Evolutionary conservation across 2,113 vertebrate species (phyloP).

Genomic region (Plecturocebus donacophilus): DNA sequence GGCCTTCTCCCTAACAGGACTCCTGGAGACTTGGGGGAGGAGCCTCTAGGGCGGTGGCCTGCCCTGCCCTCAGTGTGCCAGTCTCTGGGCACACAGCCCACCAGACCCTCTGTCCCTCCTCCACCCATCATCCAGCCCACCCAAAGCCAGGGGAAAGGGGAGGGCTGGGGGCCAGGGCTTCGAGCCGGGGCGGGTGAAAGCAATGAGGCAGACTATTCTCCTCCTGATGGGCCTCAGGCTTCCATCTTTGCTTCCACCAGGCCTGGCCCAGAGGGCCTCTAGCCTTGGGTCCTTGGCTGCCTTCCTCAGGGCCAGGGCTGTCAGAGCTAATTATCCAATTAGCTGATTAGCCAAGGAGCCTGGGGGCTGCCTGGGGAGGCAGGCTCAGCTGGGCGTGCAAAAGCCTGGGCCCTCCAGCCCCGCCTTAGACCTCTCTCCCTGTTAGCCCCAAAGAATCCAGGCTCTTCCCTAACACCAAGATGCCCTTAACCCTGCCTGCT

Average conservation of each 20-base stretch:
- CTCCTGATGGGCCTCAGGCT: neutral
- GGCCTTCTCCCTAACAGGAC: slow-evolving; percentile 26
- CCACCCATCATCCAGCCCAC: neutral
- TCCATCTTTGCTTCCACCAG: slow-evolving; percentile 24
- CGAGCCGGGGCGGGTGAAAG: neutral
- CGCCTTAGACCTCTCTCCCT: neutral
- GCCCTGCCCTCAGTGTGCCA: slow-evolving; percentile 27
- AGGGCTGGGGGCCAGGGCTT: neutral
- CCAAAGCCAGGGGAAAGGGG: slow-evolving; percentile 15
- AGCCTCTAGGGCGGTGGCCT: neutral
- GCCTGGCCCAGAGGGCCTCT: slow-evolving; percentile 39
- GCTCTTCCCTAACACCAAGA: neutral
- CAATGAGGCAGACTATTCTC: neutral
- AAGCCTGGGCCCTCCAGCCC: neutral
- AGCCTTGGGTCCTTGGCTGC: slow-evolving; percentile 61
- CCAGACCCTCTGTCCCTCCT: neutral
- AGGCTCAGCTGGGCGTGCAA: slow-evolving; percentile 49
- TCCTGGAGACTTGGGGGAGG: neutral
- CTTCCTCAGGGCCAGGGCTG: slow-evolving; percentile 67
- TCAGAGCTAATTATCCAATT: slow-evolving; percentile 78
- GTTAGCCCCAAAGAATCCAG: neutral
- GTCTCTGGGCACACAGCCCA: slow-evolving; percentile 14
- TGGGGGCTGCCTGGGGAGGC: slow-evolving; percentile 62
- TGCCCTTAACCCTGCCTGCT: neutral
- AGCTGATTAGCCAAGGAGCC: slow-evolving; percentile 72